These are phyloP conservation scores for Sialis fuliginosa DNA, from an alignment of 2,888 invertebrate species.

Conservation along the genomic window DNA sequence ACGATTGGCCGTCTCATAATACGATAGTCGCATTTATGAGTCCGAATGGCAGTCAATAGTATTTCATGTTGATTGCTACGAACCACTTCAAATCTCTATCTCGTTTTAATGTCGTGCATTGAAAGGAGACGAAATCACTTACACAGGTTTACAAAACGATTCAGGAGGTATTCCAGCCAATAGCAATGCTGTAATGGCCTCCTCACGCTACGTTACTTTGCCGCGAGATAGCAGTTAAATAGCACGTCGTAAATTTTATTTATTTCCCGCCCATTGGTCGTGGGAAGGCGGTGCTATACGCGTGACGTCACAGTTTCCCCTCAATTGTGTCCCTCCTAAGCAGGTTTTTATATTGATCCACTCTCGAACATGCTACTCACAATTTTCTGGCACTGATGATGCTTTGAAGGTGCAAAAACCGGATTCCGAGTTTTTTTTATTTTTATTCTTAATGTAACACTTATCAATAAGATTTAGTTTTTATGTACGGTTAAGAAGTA, in stretches of 20 bases:
- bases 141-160: constrained; percentile 4
- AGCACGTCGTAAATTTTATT: constrained; percentile 31
- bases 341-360: constrained; percentile 8
- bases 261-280: constrained; percentile 39
- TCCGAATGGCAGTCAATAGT: not conserved
- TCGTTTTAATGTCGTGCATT: constrained; percentile 4
- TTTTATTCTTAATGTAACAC: too few relatives aligned
- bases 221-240: constrained; percentile 37
- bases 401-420: too few relatives aligned
- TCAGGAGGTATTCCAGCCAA: constrained; percentile 25
- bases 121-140: constrained; percentile 4
- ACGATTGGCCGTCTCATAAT: too few relatives aligned
- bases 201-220: constrained; percentile 29
- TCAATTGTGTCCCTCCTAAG: constrained; percentile 17
- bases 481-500: too few relatives aligned
- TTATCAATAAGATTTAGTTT: too few relatives aligned
- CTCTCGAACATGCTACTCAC: not conserved
- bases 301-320: constrained; percentile 24
- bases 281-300: constrained; percentile 32
- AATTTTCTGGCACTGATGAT: too few relatives aligned
- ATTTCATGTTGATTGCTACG: not conserved
- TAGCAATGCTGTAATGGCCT: constrained; percentile 40
- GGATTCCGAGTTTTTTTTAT: too few relatives aligned
- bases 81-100: constrained; percentile 1
- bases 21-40: too few relatives aligned